Conservation (phyloP, 2,888 invertebrate species). For the Meandrusa payeni region DNA sequence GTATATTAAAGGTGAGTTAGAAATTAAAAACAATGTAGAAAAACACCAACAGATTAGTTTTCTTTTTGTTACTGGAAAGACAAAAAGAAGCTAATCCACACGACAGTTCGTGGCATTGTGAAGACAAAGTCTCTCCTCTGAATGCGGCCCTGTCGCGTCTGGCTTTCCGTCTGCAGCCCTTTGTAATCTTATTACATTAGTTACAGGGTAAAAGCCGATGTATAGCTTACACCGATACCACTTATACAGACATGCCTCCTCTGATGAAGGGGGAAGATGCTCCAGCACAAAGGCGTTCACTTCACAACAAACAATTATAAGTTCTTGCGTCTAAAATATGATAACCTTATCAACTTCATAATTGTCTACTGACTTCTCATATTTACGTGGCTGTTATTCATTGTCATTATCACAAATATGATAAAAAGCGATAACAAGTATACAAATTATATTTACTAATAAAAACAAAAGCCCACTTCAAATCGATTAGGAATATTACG, state of each 20-base stretch:
- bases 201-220: conserved; percentile 68
- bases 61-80: conserved; percentile 1
- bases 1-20: too few relatives aligned
- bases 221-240: conserved; percentile 59
- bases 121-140: conserved; percentile 18
- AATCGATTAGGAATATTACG: too few relatives aligned
- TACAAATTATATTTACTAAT: too few relatives aligned
- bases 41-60: too few relatives aligned
- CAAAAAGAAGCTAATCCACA: conserved; percentile 9
- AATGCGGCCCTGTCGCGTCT: conserved; percentile 48
- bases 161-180: conserved; percentile 54
- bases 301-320: conserved; percentile 17
- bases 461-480: too few relatives aligned
- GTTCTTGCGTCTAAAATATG: conserved; percentile 14
- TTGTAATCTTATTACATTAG: conserved; percentile 75
- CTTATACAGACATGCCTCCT: conserved; percentile 41
- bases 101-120: conserved; percentile 1
- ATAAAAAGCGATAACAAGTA: too few relatives aligned
- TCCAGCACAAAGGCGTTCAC: conserved; percentile 30
- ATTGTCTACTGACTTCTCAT: too few relatives aligned
- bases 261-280: conserved; percentile 39
- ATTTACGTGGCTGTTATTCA: too few relatives aligned
- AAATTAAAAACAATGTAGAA: too few relatives aligned
- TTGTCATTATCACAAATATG: background rate
- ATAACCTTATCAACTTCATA: conserved; percentile 7